phyloP scores from a whole-genome alignment of 1,140 invertebrate species.

The Drosophila mauritiana region DNA sequence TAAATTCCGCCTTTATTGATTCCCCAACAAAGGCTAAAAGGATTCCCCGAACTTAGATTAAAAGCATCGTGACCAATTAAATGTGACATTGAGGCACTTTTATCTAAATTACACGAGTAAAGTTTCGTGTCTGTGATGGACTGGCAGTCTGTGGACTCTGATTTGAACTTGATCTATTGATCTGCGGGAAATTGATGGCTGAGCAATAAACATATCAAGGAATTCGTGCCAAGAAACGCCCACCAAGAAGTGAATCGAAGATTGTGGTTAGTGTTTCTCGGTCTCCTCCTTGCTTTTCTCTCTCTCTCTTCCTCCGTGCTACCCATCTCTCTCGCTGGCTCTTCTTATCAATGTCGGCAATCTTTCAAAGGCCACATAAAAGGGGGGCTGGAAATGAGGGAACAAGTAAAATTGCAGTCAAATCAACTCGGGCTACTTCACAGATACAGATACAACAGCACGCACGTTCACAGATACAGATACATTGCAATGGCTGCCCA shows the following conservation, averaged over 20 bases:
- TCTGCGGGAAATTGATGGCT: constrained; percentile 7
- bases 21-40: too few relatives aligned
- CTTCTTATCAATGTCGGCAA: constrained; percentile 71
- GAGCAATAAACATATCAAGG: constrained; percentile 69
- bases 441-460: constrained; percentile 36
- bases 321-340: constrained; percentile 17
- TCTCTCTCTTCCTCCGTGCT: background rate
- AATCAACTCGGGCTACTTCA: constrained; percentile 54
- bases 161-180: constrained; percentile 24
- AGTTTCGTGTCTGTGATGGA: constrained; percentile 27
- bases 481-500: constrained; percentile 65
- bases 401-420: constrained; percentile 60
- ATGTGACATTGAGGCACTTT: constrained; percentile 18
- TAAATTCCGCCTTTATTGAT: background rate
- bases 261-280: constrained; percentile 2
- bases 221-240: constrained; percentile 48
- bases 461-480: constrained; percentile 30
- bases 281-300: background rate
- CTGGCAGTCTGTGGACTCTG: constrained; percentile 2
- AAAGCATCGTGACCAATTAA: constrained; percentile 14
- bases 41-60: background rate
- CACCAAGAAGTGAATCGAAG: constrained; percentile 25
- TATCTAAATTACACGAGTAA: constrained; percentile 24
- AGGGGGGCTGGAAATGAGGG: constrained; percentile 17
- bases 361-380: constrained; percentile 61